Evolutionary conservation across 2,888 invertebrate species (phyloP), one percentile per base, ranked within the genome.

Genomic region (Mythimna loreyi): DNA sequence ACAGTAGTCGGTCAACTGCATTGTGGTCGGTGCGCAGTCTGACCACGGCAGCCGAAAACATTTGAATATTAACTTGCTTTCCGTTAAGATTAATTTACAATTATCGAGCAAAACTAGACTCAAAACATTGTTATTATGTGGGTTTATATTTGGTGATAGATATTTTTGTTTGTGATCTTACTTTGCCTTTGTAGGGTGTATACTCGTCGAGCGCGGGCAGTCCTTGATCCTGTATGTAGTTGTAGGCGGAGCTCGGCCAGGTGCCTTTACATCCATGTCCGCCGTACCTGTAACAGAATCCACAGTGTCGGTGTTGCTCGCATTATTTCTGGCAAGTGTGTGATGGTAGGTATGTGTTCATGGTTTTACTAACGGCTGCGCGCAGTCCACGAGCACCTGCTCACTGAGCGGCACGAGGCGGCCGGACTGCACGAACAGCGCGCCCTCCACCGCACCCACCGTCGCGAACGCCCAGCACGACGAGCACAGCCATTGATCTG

Each of bases 391-490:
- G 75, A 95, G 91, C 75, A 83, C 82, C 86, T 95, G 94, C 83
- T 92, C 92, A 76, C 93, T 92, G 70, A 95, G 92, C 65, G 91
- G 83, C 81, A 92, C 91, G 63, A 94, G 91, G 59, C 85, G 86
- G 66, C 90, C 87, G 66, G 92, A 91, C 78, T 86, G 84, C 73
- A 87, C 80, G 87, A 90, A 94, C 81, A 94, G 88, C 71, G 94
- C 95, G 70, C 95, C 94, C 82, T 95, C 95, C 80, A 94, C 93
- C 40, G 95, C 91, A 60, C 92, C 95, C 62, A 90, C 82, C 77
- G 94, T 94, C 28, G 95, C 92, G 85, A 94, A 92, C 69, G 95
- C 95, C 95, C 95, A 95, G 87, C 95, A 95, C 73, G 94, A 92
- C 40, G 78, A 52, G 83, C 95, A 95, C 47, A 72, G 57, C 23